Evolutionary conservation across 2,888 invertebrate species (phyloP).

Genomic region (Operophtera brumata): DNA sequence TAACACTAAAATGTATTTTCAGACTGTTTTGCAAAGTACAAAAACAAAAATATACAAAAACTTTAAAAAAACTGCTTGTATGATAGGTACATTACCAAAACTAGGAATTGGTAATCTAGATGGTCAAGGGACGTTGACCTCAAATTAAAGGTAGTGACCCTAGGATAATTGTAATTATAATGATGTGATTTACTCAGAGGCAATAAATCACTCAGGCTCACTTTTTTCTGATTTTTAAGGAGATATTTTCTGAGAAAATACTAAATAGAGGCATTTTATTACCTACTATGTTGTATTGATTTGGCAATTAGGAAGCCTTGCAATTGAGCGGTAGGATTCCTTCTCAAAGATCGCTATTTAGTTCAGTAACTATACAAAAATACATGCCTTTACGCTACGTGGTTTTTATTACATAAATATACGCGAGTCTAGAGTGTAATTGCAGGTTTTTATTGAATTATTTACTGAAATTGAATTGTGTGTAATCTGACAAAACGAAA

Average conservation of each 20-base stretch:
- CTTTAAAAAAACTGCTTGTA: too few species aligned
- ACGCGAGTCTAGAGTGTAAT: not conserved
- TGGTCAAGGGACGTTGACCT: conserved; percentile 32
- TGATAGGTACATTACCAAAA: conserved; percentile 13
- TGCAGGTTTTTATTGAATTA: conserved; percentile 4
- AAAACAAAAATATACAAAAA: too few species aligned
- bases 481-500: conserved; percentile 4
- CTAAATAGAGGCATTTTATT: not conserved
- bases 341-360: not conserved
- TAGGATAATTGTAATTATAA: not conserved
- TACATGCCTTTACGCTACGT: not conserved
- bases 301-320: conserved; percentile 1
- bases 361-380: not conserved
- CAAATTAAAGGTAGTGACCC: conserved; percentile 22
- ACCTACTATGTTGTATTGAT: not conserved
- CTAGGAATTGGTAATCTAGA: conserved; percentile 17
- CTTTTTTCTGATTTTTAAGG: not conserved
- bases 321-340: not conserved
- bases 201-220: too few species aligned
- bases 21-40: not conserved
- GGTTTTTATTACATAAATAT: not conserved
- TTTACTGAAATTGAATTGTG: conserved; percentile 1
- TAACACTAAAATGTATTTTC: too few species aligned
- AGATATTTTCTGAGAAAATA: not conserved
- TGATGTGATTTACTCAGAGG: too few species aligned